phyloP scores from a whole-genome alignment of 2,888 invertebrate genomes.

The Meteorus colon region DNA sequence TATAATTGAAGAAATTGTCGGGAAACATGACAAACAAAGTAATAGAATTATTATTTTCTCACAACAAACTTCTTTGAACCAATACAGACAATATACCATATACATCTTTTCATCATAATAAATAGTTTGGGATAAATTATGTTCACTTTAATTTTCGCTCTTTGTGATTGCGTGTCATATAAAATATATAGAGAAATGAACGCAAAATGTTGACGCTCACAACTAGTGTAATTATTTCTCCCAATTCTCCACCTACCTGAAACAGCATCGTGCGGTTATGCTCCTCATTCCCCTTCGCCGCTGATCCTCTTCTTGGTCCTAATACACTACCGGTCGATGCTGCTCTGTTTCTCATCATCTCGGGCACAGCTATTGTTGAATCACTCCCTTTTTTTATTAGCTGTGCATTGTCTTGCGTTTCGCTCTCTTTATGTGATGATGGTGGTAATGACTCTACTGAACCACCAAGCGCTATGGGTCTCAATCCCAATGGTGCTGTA shows the following conservation, averaged over 20 bases:
- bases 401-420: slow-evolving; percentile 52
- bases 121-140: too few species aligned
- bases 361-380: slow-evolving; percentile 63
- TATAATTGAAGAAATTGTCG: too few species aligned
- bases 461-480: slow-evolving; percentile 57
- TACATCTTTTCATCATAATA: too few species aligned
- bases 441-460: slow-evolving; percentile 67
- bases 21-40: too few species aligned
- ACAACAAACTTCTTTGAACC: too few species aligned
- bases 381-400: slow-evolving; percentile 54
- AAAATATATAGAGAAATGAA: too few species aligned
- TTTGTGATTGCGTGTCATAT: too few species aligned
- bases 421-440: slow-evolving; percentile 55
- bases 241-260: slow-evolving; percentile 76
- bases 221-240: too few species aligned
- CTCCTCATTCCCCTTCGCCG: slow-evolving; percentile 73
- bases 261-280: slow-evolving; percentile 96
- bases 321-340: slow-evolving; percentile 73
- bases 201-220: too few species aligned
- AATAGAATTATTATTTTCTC: too few species aligned
- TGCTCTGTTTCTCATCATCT: slow-evolving; percentile 72
- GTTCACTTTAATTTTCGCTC: too few species aligned
- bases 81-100: too few species aligned
- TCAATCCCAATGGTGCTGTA: slow-evolving; percentile 58
- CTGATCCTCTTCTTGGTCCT: slow-evolving; percentile 65